phyloP scores from a whole-genome alignment of 2,888 invertebrate genomes.

The Cephus pygmeus region DNA sequence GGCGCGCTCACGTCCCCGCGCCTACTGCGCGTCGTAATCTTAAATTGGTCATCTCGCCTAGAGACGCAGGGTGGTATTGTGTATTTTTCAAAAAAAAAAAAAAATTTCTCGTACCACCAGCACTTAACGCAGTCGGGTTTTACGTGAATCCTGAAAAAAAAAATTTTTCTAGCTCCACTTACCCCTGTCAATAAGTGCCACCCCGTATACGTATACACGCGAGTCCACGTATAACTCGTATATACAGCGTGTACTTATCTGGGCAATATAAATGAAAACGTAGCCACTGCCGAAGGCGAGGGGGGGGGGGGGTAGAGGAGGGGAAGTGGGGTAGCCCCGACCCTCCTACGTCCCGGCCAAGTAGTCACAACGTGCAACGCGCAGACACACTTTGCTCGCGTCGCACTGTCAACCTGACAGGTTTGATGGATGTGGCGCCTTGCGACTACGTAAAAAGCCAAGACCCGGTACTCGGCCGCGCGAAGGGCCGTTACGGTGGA shows the following conservation, averaged over 20 bases:
- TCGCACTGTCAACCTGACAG: conserved; percentile 52
- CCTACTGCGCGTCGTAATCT: not conserved
- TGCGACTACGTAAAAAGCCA: conserved; percentile 4
- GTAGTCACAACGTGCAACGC: conserved; percentile 33
- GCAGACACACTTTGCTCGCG: not conserved
- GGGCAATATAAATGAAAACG: not conserved
- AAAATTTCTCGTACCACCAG: not conserved
- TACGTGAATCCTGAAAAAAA: not conserved
- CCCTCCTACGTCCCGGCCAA: not conserved
- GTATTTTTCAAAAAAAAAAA: not conserved
- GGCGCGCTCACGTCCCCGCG: not conserved
- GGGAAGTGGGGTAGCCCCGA: not conserved
- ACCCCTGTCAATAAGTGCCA: not conserved
- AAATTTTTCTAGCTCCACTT: not conserved
- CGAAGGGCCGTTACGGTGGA: not conserved
- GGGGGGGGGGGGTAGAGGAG: no score
- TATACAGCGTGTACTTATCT: not conserved
- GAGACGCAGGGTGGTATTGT: not conserved
- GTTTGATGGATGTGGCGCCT: conserved; percentile 57
- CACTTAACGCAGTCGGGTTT: not conserved
- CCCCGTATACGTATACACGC: not conserved
- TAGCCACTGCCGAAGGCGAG: not conserved
- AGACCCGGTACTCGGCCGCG: not conserved
- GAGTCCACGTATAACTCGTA: not conserved
- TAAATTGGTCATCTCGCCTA: not conserved